A percentile compares a stretch with the other conserved stretches of the same genome.
Conservation (phyloP, 2,888 invertebrate genomes). For the Lycia hirtaria region DNA sequence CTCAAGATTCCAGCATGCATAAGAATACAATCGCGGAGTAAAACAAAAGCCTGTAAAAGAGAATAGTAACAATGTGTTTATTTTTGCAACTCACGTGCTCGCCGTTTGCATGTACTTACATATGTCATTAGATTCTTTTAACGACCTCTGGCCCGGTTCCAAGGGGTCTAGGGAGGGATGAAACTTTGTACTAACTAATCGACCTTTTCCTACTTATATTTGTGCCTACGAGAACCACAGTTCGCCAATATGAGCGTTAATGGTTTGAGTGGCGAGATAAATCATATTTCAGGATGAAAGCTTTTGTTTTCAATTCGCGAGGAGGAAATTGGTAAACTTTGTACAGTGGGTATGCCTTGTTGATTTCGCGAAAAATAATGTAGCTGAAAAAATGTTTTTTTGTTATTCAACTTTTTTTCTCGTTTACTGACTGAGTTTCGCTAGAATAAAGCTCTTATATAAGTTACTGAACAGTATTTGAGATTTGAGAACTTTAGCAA, state of each 20-base stretch:
- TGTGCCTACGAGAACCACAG: conserved; percentile 22
- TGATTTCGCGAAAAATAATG: conserved; percentile 17
- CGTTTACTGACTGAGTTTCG: background rate
- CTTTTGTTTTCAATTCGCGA: conserved; percentile 31
- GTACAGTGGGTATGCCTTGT: conserved; percentile 5
- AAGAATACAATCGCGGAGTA: conserved; percentile 30
- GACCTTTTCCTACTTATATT: conserved; percentile 55
- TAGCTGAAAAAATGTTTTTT: background rate
- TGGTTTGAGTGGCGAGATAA: conserved; percentile 45
- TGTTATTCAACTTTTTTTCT: background rate
- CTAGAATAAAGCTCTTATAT: background rate
- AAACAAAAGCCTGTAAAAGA: conserved; percentile 8
- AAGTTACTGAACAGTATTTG: background rate
- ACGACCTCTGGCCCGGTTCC: conserved; percentile 59
- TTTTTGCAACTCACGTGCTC: conserved; percentile 50
- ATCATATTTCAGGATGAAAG: conserved; percentile 37
- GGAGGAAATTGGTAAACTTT: conserved; percentile 28
- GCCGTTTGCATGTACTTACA: conserved; percentile 51
- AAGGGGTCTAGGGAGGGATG: conserved; percentile 49
- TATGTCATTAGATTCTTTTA: conserved; percentile 56
- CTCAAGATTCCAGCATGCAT: conserved; percentile 8
- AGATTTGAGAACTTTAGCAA: background rate
- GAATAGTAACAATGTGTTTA: conserved; percentile 24
- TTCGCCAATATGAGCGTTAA: conserved; percentile 48
- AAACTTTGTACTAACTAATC: conserved; percentile 68